Evolutionary conservation across 2,888 invertebrate species (phyloP).

Genomic region (Spilosoma lubricipeda): DNA sequence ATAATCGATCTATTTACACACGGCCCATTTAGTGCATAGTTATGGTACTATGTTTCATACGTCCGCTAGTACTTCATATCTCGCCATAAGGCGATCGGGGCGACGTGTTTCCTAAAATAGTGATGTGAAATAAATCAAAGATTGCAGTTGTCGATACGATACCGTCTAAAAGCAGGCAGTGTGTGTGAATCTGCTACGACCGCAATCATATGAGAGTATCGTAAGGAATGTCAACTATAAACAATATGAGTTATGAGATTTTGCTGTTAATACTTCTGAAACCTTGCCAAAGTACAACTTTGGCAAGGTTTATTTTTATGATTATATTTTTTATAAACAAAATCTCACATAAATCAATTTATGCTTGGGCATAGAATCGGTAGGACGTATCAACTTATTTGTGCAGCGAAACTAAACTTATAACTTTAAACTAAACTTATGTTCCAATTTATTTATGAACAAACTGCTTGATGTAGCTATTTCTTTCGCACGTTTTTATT

Average conservation of each 20-base stretch:
- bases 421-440: neutral
- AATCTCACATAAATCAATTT: conserved; percentile 44
- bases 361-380: conserved; percentile 18
- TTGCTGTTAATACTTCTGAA: conserved; percentile 60
- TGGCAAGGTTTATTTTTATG: too few species aligned
- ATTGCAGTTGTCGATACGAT: conserved; percentile 74
- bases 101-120: conserved; percentile 84
- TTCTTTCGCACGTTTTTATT: conserved; percentile 43
- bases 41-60: conserved; percentile 66
- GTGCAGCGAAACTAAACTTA: conserved; percentile 26
- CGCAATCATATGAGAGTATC: conserved; percentile 77
- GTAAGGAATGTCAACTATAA: conserved; percentile 65
- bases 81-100: conserved; percentile 74
- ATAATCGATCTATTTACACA: conserved; percentile 65
- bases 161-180: conserved; percentile 69
- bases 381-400: conserved; percentile 37
- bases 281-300: conserved; percentile 46
- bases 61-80: conserved; percentile 79
- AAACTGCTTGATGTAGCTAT: conserved; percentile 46
- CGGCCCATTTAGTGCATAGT: conserved; percentile 60
- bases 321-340: conserved; percentile 45
- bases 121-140: conserved; percentile 84
- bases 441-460: conserved; percentile 31
- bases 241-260: conserved; percentile 65
- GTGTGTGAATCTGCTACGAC: conserved; percentile 82